A percentile compares a stretch with the other conserved stretches of the same genome.
Conservation (phyloP, 2,888 invertebrate genomes). For the Eurois occulta region DNA sequence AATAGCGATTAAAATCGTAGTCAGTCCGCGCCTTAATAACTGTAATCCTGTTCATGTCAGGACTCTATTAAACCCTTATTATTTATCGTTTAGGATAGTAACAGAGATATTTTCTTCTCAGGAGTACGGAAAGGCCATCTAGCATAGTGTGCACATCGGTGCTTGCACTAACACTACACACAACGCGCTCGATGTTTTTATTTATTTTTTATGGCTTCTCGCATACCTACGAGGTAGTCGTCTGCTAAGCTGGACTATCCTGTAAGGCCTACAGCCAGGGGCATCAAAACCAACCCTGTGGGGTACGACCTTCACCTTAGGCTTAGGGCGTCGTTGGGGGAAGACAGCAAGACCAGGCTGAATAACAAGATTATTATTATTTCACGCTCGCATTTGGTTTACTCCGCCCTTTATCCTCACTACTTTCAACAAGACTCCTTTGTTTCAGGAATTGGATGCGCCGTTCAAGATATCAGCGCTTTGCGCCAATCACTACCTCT, state of each 20-base stretch:
- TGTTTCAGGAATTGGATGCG: constrained; percentile 96
- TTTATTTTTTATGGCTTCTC: background rate
- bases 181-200: background rate
- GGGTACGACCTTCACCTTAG: background rate
- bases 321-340: background rate
- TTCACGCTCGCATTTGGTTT: background rate
- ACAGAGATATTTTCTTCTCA: background rate
- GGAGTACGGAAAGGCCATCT: background rate
- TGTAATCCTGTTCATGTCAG: background rate
- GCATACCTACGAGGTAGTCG: background rate
- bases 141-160: background rate
- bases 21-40: no score
- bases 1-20: no score
- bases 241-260: background rate
- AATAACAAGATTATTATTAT: background rate
- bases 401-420: background rate
- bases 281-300: background rate
- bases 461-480: constrained; percentile 99
- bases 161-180: background rate
- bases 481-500: constrained; percentile 98
- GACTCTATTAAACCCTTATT: background rate
- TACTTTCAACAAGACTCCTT: background rate
- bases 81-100: background rate
- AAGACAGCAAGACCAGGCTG: background rate
- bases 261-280: background rate